These are phyloP conservation scores for Panthera uncia DNA, from an alignment of 2,113 vertebrate genomes.

Conservation along the genomic window DNA sequence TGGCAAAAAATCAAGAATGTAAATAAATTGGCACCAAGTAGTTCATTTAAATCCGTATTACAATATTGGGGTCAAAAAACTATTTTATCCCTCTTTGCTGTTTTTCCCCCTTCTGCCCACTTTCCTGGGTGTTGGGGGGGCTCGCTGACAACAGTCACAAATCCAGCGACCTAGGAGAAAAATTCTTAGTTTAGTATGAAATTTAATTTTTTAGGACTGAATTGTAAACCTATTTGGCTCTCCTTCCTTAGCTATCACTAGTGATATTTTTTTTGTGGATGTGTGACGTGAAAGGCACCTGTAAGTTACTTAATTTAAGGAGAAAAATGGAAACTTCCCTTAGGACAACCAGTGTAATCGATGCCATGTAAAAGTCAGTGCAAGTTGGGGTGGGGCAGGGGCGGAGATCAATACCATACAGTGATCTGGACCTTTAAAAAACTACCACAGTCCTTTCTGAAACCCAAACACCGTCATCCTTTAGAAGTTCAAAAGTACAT, in stretches of 20 bases:
- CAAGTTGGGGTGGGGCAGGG: fast-evolving
- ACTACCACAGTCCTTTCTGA: neutral
- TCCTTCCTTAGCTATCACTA: slow-evolving; percentile 31
- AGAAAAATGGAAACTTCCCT: neutral
- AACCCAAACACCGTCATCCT: neutral
- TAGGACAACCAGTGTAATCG: neutral
- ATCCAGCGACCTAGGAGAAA: slow-evolving; percentile 95
- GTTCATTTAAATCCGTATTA: slow-evolving; percentile 77
- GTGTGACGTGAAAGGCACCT: neutral
- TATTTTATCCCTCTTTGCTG: slow-evolving; percentile 90
- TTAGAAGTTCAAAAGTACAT: neutral
- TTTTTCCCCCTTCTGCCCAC: slow-evolving; percentile 92
- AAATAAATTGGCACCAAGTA: slow-evolving; percentile 85
- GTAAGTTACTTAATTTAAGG: neutral
- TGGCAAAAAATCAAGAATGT: slow-evolving; percentile 84
- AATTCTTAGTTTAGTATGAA: slow-evolving; percentile 56
- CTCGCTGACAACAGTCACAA: slow-evolving; percentile 95
- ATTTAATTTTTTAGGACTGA: slow-evolving; percentile 61
- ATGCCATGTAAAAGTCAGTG: neutral
- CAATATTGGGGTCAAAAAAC: slow-evolving; percentile 59
- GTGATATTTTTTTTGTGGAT: neutral
- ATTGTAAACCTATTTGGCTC: slow-evolving; percentile 59
- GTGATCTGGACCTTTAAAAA: neutral
- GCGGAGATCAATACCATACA: no score
- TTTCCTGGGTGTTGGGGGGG: slow-evolving; percentile 91